phyloP scores from a whole-genome alignment of 1,140 invertebrate species.

The Aethina tumida region DNA sequence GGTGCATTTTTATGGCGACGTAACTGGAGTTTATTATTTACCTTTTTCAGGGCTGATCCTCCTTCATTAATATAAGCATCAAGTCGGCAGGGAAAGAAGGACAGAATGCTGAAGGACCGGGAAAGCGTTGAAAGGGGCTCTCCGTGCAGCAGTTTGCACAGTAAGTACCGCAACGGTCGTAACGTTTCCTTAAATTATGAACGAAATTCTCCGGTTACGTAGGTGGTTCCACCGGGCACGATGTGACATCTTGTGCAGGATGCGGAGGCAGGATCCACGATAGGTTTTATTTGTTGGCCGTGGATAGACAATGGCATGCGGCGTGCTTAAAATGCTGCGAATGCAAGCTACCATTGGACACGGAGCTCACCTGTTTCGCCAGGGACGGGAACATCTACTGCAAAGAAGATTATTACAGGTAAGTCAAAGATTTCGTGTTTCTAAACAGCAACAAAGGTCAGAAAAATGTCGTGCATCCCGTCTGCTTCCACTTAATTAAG shows the following conservation, averaged over 20 bases:
- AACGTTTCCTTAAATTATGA: too few relatives aligned
- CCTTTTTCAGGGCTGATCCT: slow-evolving; percentile 8
- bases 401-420: slow-evolving; percentile 94
- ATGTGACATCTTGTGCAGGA: slow-evolving; percentile 30
- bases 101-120: slow-evolving; percentile 33
- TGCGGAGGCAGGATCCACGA: slow-evolving; percentile 35
- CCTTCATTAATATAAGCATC: slow-evolving; percentile 6
- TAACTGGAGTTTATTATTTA: too few relatives aligned
- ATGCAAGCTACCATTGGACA: slow-evolving; percentile 73
- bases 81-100: neutral
- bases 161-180: too few relatives aligned
- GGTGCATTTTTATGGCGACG: too few relatives aligned
- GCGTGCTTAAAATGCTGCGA: slow-evolving; percentile 78
- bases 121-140: slow-evolving; percentile 30
- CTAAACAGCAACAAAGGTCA: too few relatives aligned
- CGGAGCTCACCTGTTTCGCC: slow-evolving; percentile 81
- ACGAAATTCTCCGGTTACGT: too few relatives aligned
- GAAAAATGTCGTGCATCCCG: too few relatives aligned
- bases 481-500: too few relatives aligned
- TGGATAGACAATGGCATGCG: slow-evolving; percentile 83
- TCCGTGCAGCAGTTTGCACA: slow-evolving; percentile 31
- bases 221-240: slow-evolving; percentile 26
- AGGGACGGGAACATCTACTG: slow-evolving; percentile 87
- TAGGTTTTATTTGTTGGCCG: slow-evolving; percentile 74
- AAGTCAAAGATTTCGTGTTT: slow-evolving; percentile 36